Conservation (phyloP, 2,888 invertebrate species). For the Blera fallax region DNA sequence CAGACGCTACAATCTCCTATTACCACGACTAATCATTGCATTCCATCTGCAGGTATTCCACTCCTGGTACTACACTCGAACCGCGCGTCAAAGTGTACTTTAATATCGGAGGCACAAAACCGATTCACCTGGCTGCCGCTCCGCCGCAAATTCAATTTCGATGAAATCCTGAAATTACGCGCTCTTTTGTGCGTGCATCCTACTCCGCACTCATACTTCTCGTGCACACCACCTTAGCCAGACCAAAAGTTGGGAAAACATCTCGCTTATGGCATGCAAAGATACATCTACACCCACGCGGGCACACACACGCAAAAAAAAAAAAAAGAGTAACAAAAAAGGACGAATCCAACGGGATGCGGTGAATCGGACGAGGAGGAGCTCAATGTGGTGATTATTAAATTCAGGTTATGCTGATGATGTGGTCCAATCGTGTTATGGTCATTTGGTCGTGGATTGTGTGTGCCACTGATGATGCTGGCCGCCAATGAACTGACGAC, state of each 20-base stretch:
- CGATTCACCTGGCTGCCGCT: conserved; percentile 54
- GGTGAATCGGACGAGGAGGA: conserved; percentile 16
- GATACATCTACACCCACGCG: neutral
- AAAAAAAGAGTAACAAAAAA: neutral
- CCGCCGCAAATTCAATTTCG: conserved; percentile 79
- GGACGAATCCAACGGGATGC: neutral
- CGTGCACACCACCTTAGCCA: neutral
- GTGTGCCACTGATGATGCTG: conserved; percentile 32
- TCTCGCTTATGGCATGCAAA: neutral
- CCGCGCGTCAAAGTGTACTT: conserved; percentile 35
- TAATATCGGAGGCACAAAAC: conserved; percentile 44
- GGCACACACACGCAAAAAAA: too few species aligned
- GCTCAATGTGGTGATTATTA: conserved; percentile 66
- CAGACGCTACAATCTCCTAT: neutral
- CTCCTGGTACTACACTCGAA: conserved; percentile 1
- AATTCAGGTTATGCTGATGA: conserved; percentile 71
- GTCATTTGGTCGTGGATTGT: conserved; percentile 56
- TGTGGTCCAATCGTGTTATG: conserved; percentile 69
- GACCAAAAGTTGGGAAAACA: conserved; percentile 54
- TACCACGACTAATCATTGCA: conserved; percentile 46
- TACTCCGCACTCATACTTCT: too few species aligned
- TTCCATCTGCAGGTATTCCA: conserved; percentile 24
- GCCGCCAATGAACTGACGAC: conserved; percentile 7
- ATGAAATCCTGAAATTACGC: conserved; percentile 70
- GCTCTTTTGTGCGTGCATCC: conserved; percentile 35